These are phyloP conservation scores for Heteromormyrus szaboi DNA, from an alignment of 2,797 vertebrate genomes.

Conservation along the genomic window DNA sequence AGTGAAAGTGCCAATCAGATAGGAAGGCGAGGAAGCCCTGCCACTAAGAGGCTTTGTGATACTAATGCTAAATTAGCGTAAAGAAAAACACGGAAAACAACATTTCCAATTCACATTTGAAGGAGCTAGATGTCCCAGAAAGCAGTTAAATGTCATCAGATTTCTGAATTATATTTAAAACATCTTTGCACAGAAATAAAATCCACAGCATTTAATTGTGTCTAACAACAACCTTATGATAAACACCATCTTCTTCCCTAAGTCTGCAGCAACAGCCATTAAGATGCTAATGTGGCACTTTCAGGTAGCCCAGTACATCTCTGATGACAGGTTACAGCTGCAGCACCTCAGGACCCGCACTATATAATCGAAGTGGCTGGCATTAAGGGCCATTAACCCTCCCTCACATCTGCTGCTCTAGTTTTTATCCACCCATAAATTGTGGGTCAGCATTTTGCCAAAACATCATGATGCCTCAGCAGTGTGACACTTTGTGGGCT, in stretches of 20 bases:
- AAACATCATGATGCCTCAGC: not conserved
- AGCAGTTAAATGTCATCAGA: constrained; percentile 12
- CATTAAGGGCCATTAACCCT: not conserved
- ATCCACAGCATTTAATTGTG: not conserved
- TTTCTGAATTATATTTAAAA: not conserved
- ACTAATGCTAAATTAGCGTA: constrained; percentile 53
- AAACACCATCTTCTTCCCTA: not conserved
- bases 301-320: not conserved
- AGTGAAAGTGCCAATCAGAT: constrained; percentile 47
- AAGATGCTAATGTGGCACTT: not conserved
- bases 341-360: not conserved
- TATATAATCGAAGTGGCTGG: not conserved
- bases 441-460: not conserved
- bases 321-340: not conserved
- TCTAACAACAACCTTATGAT: not conserved
- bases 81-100: constrained; percentile 44
- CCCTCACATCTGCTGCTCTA: not conserved
- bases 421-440: not conserved
- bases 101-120: constrained; percentile 41
- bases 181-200: not conserved
- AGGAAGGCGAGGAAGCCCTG: constrained; percentile 41
- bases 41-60: constrained; percentile 57
- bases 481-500: not conserved
- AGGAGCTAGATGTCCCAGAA: constrained; percentile 10
- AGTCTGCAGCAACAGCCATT: not conserved